These are phyloP conservation scores for Fukomys damarensis DNA, from an alignment of 2,113 vertebrate genomes.

Conservation along the genomic window DNA sequence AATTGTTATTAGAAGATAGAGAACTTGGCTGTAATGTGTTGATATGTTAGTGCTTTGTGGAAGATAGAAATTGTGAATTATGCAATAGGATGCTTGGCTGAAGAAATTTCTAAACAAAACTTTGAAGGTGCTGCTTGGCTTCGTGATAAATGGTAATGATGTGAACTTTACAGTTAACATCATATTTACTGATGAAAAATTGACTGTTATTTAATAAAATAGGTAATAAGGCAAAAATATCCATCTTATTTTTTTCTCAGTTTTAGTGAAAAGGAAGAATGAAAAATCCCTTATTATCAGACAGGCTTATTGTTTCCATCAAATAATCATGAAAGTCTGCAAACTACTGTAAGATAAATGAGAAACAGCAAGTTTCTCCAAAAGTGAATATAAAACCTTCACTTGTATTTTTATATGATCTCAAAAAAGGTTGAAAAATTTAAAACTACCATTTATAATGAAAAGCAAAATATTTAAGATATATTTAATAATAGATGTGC, in stretches of 20 bases:
- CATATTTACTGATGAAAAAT: background rate
- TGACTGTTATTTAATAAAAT: background rate
- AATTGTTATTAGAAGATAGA: background rate
- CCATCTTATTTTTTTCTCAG: background rate
- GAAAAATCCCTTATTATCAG: background rate
- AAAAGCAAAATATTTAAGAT: background rate
- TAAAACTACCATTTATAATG: background rate
- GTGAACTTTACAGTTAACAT: background rate
- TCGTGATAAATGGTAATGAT: background rate
- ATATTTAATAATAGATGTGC: background rate
- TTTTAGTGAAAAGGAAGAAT: background rate
- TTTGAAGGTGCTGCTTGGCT: background rate
- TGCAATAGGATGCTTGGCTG: background rate
- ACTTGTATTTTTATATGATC: background rate
- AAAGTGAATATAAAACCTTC: background rate
- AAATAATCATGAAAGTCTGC: background rate
- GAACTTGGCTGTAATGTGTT: background rate
- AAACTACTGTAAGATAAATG: background rate
- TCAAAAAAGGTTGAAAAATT: background rate
- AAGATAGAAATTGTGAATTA: background rate
- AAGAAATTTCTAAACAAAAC: background rate
- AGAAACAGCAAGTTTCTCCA: background rate
- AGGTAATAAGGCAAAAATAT: background rate
- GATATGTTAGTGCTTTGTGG: background rate
- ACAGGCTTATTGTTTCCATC: background rate